Base-by-base conservation (phyloP, 92 coral and sea anemone genomes). In the Plumapathes pennacea region DNA sequence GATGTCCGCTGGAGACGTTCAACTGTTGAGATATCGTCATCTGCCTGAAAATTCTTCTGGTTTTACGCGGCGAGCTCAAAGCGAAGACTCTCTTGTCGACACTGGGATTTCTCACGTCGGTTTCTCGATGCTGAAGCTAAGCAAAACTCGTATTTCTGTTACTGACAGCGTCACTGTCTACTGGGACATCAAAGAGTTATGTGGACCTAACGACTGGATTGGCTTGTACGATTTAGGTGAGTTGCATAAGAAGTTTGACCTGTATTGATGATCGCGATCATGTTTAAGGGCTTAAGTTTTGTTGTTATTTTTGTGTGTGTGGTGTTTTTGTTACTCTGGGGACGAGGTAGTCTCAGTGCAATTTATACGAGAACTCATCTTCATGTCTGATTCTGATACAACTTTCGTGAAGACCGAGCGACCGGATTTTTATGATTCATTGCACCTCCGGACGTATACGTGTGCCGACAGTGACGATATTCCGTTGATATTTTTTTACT, bases 131-230 rank as follows among this genome's bases (percentile, higher is more conserved):
- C 75, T 87, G 45, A 83, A 83, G 74, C 60, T 87, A 64, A 87
- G 96, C 69, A 87, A 87, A 67, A 73, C 90, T 10, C 70, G 96
- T 49, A 59, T 89, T 43, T 83, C 89, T 85, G 96, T 94, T 55
- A 96, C 96, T 17, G 99, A 94, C 66, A 94, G 94, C 59, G 82
- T 94, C 46, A 94, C 96, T 30, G 88, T 94, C 38, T 94, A 89
- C 54, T 94, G 99, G 92, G 96, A 87, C 50, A 83, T 87, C 76
- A 80, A 82, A 54, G 99, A 74, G 38, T 50, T 87, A 54, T 73
- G 95, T 67, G 87, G 96, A 44, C 80, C 96, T 13, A 83, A 85
- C 43, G 99, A 94, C 63, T 94, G 99, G 99, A 94, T 94, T 36
- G 99, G 99, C 3, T 80, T 94, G 23, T 94, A 88, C 26, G 89